A percentile compares a stretch with the other conserved stretches of the same genome.
These are phyloP conservation scores for Podotricha telesiphe DNA, from an alignment of 2,888 invertebrate species.

Conservation along the genomic window DNA sequence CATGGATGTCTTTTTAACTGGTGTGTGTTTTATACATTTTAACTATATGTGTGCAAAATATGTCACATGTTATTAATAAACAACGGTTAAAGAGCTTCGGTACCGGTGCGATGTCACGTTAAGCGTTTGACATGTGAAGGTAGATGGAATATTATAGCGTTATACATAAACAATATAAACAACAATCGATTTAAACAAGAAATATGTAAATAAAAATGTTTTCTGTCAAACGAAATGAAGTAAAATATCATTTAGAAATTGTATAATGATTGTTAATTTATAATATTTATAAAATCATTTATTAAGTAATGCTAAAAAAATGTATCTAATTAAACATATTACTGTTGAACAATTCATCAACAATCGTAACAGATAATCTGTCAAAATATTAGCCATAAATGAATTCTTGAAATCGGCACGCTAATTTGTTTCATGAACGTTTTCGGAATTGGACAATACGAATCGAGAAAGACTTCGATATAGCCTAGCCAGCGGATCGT, in stretches of 20 bases:
- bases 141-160: constrained; percentile 34
- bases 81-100: constrained; percentile 27
- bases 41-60: constrained; percentile 28
- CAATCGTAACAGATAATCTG: constrained; percentile 10
- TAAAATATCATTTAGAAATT: background rate
- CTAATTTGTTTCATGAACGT: constrained; percentile 57
- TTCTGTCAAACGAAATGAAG: background rate
- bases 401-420: constrained; percentile 41
- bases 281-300: background rate
- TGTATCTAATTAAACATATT: background rate
- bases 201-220: background rate
- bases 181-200: background rate
- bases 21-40: constrained; percentile 67
- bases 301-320: background rate
- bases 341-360: background rate
- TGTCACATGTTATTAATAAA: constrained; percentile 36
- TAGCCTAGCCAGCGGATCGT: constrained; percentile 62
- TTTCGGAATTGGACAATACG: constrained; percentile 66
- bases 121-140: constrained; percentile 40
- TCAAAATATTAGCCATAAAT: constrained; percentile 38
- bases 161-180: constrained; percentile 12
- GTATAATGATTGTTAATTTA: background rate
- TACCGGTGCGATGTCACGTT: constrained; percentile 34
- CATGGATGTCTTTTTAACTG: constrained; percentile 83
- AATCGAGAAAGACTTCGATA: constrained; percentile 47